Base-by-base conservation (phyloP, 1,140 invertebrate genomes). In the Drosophila gunungcola region DNA sequence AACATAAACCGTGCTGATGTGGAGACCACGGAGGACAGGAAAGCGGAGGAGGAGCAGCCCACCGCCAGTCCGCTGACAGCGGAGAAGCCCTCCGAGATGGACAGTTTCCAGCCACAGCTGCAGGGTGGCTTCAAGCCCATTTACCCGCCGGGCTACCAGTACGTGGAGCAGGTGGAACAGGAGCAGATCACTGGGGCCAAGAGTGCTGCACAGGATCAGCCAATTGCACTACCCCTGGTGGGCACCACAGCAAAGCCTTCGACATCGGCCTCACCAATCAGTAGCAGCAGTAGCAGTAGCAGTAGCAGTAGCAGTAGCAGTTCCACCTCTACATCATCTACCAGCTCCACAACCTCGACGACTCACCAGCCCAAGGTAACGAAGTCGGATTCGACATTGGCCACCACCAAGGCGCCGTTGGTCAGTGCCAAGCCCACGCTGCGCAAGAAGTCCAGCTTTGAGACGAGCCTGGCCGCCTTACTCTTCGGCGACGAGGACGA, bases 51-150 rank as follows among this genome's bases (percentile, higher is more conserved):
- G 3, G 78, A 72, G 25, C 41, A 63, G 9, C 57, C 10, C 10
- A 73, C 63, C 0, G 45, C 65, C 4, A 78, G 72, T 5, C 64
- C 79, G 3, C 7, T 60, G 6, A 55, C 65, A 0, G 70, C 75
- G 6, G 92, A 92, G 67, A 92, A 63, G 74, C 58, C 92, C 13
- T 95, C 95, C 63, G 95, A 96, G 67, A 92, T 94, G 5, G 94
- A 96, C 49, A 95, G 94, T 63, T 96, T 96, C 73, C 95, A 95
- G 70, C 95, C 95, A 0, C 94, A 95, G 73, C 78, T 96, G 4
- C 94, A 95, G 64, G 94, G 95, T 2, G 95, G 95, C 0, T 96
- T 96, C 67, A 94, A 95, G 67, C 95, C 95, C 0, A 95, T 96
- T 49, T 95, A 95, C 63, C 91, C 90, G 12, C 89, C 89, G 5